Percentiles rank a stretch among this genome's conserved stretches.
phyloP scores from a whole-genome alignment of 2,797 vertebrate species.

The Xiphorhynchus erythropygius region DNA sequence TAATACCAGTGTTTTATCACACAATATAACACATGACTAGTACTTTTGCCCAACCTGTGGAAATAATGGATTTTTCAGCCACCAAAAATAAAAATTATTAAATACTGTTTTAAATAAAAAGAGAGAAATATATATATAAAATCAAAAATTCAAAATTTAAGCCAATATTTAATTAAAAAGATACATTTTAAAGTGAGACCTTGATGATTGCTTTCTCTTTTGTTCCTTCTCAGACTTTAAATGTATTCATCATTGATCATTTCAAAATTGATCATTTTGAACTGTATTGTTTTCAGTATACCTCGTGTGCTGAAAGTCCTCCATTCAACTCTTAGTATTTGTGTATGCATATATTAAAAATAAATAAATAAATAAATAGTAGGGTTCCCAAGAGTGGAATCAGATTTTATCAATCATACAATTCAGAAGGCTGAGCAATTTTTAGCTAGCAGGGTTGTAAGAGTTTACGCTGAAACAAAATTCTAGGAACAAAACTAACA shows the following conservation, averaged over 20 bases:
- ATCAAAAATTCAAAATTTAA: background rate
- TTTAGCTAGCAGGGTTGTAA: background rate
- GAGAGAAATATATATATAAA: background rate
- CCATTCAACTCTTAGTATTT: background rate
- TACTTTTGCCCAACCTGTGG: background rate
- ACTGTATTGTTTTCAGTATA: background rate
- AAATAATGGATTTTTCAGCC: background rate
- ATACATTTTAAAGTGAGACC: background rate
- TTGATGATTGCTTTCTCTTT: background rate
- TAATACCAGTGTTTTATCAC: background rate
- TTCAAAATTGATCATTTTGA: background rate
- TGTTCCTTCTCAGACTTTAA: background rate
- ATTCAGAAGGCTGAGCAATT: background rate
- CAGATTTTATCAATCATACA: background rate
- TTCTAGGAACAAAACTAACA: fast-evolving
- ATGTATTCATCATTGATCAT: too few relatives aligned
- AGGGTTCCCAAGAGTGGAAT: background rate
- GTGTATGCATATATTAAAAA: background rate
- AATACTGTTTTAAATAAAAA: background rate
- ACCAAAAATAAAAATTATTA: background rate
- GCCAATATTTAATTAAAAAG: background rate
- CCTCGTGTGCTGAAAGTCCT: fast-evolving
- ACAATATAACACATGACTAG: background rate
- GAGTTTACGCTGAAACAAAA: background rate
- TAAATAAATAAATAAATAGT: background rate